Percentiles rank a stretch among this genome's conserved stretches.
Conservation (phyloP, 1,140 invertebrate genomes). For the Scaptomyza hsui region DNA sequence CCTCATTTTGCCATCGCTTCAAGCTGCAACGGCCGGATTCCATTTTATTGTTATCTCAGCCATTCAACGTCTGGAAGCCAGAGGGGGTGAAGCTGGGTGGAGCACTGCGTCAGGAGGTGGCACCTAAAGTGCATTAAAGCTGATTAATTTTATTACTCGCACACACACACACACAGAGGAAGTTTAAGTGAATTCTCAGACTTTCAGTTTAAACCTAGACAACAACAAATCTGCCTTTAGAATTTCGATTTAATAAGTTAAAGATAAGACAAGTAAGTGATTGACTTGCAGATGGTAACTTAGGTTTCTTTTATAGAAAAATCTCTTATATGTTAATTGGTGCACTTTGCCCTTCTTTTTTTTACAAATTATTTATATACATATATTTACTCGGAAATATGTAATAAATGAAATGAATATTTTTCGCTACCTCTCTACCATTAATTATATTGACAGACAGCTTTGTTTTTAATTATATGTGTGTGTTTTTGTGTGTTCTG, state of each 20-base stretch:
- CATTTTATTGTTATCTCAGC: constrained; percentile 77
- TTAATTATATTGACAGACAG: neutral
- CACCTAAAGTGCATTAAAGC: constrained; percentile 70
- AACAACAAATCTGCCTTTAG: constrained; percentile 12
- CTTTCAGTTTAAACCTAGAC: constrained; percentile 5
- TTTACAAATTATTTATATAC: too few relatives aligned
- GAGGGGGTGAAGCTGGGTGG: constrained; percentile 8
- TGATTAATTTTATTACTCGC: constrained; percentile 77
- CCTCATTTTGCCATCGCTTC: constrained; percentile 37
- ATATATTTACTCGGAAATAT: neutral
- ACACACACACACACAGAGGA: constrained; percentile 1
- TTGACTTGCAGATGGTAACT: neutral
- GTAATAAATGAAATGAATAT: constrained; percentile 3
- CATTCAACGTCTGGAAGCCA: constrained; percentile 49
- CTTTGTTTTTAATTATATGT: constrained; percentile 23
- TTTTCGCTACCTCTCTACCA: neutral
- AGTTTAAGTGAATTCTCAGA: neutral
- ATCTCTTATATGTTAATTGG: too few relatives aligned
- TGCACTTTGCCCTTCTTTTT: too few relatives aligned
- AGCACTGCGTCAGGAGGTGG: constrained; percentile 20
- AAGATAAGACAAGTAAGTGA: neutral
- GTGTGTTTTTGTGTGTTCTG: neutral
- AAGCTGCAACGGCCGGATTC: constrained; percentile 51
- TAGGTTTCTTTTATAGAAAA: too few relatives aligned
- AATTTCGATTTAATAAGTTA: neutral